phyloP scores from a whole-genome alignment of 1,140 invertebrate species.

The Hylyphantes graminicola region DNA sequence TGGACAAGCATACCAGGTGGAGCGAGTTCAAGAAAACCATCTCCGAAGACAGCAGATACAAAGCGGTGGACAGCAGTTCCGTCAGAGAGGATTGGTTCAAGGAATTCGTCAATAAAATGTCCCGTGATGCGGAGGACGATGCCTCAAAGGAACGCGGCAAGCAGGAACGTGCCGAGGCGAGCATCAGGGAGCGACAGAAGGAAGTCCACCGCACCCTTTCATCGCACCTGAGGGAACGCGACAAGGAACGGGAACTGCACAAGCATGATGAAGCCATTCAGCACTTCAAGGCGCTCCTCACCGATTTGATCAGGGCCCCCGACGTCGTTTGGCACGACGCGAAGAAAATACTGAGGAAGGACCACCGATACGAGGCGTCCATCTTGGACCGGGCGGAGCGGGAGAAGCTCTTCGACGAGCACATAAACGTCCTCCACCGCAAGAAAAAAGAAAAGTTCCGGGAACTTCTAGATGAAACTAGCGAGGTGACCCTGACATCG shows the following conservation, averaged over 20 bases:
- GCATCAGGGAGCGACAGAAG: slow-evolving; percentile 90
- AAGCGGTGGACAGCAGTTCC: slow-evolving; percentile 88
- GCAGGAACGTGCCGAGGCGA: slow-evolving; percentile 84
- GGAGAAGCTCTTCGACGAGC: slow-evolving; percentile 90
- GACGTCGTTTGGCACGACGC: slow-evolving; percentile 95
- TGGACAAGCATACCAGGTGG: slow-evolving; percentile 91
- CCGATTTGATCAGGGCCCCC: slow-evolving; percentile 91
- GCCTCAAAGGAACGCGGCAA: slow-evolving; percentile 69
- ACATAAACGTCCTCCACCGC: slow-evolving; percentile 85
- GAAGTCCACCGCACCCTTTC: slow-evolving; percentile 92
- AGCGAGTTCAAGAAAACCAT: slow-evolving; percentile 93
- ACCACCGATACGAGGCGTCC: slow-evolving; percentile 93
- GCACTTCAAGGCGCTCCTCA: slow-evolving; percentile 93
- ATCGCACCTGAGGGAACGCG: slow-evolving; percentile 90
- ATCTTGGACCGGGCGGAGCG: slow-evolving; percentile 90
- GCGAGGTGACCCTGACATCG: slow-evolving; percentile 81
- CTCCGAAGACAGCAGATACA: slow-evolving; percentile 89
- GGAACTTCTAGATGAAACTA: slow-evolving; percentile 70
- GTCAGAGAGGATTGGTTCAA: slow-evolving; percentile 94
- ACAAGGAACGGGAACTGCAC: slow-evolving; percentile 97
- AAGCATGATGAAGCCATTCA: slow-evolving; percentile 95
- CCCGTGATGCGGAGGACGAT: slow-evolving; percentile 61
- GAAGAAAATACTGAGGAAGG: slow-evolving; percentile 92
- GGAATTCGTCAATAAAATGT: slow-evolving; percentile 76
- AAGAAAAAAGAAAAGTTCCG: slow-evolving; percentile 95